These are phyloP conservation scores for Sesamia nonagrioides DNA, from an alignment of 1,140 invertebrate genomes.

Conservation along the genomic window DNA sequence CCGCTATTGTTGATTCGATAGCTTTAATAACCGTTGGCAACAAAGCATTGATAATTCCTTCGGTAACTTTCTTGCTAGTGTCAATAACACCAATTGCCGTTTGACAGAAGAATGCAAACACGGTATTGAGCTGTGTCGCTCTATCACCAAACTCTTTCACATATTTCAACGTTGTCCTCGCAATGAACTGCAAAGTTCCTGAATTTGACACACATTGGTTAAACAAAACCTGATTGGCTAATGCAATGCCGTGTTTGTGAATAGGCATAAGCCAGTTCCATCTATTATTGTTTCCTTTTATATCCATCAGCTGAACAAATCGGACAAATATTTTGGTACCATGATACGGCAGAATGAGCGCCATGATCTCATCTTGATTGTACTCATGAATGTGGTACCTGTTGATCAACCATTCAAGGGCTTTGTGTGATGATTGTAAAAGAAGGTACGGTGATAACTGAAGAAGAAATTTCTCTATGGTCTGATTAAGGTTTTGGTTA, in stretches of 20 bases:
- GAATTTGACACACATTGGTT: constrained; percentile 91
- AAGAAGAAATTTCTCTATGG: constrained; percentile 94
- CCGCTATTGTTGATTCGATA: constrained; percentile 89
- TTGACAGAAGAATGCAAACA: constrained; percentile 93
- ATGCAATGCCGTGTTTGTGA: constrained; percentile 91
- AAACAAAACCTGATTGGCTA: constrained; percentile 91
- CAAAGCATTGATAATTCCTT: constrained; percentile 91
- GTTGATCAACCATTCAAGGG: constrained; percentile 97
- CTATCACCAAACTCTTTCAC: constrained; percentile 89
- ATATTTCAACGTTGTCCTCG: constrained; percentile 90
- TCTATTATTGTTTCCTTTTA: constrained; percentile 88
- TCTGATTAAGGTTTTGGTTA: constrained; percentile 92
- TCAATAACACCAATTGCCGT: constrained; percentile 91
- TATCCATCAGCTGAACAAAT: constrained; percentile 92
- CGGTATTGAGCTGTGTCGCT: constrained; percentile 89
- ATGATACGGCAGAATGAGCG: constrained; percentile 96
- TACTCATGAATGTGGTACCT: constrained; percentile 96
- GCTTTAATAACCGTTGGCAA: constrained; percentile 91
- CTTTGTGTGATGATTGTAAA: constrained; percentile 94
- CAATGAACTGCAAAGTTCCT: constrained; percentile 92
- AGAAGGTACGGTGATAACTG: constrained; percentile 96
- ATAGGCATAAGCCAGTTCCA: constrained; percentile 94
- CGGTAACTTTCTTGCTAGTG: constrained; percentile 87
- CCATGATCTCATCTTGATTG: constrained; percentile 94
- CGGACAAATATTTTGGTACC: constrained; percentile 96